These are phyloP conservation scores for Tautogolabrus adspersus DNA, from an alignment of 2,113 vertebrate genomes.

Conservation along the genomic window DNA sequence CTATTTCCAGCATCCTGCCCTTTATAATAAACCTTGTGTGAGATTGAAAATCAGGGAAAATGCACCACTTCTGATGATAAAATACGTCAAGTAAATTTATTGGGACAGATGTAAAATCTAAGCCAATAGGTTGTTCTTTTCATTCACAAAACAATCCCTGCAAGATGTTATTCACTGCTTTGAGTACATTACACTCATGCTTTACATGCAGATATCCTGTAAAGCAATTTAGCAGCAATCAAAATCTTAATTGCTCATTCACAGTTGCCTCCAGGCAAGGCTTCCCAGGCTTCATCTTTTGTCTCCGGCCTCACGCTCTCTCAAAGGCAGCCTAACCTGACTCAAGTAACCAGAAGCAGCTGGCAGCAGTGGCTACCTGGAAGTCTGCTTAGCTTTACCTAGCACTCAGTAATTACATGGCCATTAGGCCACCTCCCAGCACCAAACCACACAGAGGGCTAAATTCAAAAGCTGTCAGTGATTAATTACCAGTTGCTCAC, in stretches of 20 bases:
- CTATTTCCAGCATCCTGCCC: conserved; percentile 53
- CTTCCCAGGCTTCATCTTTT: conserved; percentile 44
- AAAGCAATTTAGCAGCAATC: conserved; percentile 47
- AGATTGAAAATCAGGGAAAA: conserved; percentile 43
- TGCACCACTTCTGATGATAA: conserved; percentile 33
- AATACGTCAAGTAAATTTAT: conserved; percentile 32
- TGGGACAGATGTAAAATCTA: conserved; percentile 18
- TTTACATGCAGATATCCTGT: conserved; percentile 25
- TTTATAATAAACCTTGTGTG: conserved; percentile 45
- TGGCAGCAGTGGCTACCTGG: conserved; percentile 73
- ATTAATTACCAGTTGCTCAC: conserved; percentile 75
- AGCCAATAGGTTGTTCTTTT: conserved; percentile 17
- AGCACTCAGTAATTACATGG: conserved; percentile 76
- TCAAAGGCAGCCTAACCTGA: conserved; percentile 33
- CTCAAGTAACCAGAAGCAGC: conserved; percentile 75
- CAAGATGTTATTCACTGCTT: conserved; percentile 10
- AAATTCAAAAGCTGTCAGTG: conserved; percentile 69
- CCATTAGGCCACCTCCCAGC: conserved; percentile 66
- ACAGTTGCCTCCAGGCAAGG: conserved; percentile 14
- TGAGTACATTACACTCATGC: not conserved
- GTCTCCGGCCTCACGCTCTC: conserved; percentile 33
- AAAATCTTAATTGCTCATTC: conserved; percentile 46
- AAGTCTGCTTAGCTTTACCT: conserved; percentile 79
- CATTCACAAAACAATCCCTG: conserved; percentile 10
- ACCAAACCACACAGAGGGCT: conserved; percentile 75